Evolutionary conservation across 2,113 vertebrate species (phyloP).

Genomic region (Chionis minor): DNA sequence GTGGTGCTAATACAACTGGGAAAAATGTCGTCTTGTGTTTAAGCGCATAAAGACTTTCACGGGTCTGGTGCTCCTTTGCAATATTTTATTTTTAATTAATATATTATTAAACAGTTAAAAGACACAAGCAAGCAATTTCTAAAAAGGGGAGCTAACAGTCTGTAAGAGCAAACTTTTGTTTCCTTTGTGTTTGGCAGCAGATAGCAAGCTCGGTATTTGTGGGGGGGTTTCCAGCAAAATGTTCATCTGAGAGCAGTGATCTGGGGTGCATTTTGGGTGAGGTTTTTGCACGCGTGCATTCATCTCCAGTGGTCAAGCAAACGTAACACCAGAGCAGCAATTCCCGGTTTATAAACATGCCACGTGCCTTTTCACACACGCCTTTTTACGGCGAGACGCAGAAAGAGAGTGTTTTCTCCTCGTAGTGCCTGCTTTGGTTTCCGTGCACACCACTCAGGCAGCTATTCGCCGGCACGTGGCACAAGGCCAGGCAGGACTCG

Average conservation of each 20-base stretch:
- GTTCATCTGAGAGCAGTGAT: not conserved
- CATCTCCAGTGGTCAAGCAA: not conserved
- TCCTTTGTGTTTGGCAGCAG: conserved; percentile 19
- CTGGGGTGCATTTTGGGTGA: not conserved
- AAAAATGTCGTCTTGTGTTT: not conserved
- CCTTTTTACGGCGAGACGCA: fast-evolving
- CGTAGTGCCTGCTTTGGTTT: not conserved
- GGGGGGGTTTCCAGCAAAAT: not conserved
- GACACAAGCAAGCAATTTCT: not conserved
- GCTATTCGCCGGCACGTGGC: not conserved
- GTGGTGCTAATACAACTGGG: not conserved
- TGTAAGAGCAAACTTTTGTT: not conserved
- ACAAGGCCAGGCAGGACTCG: not conserved
- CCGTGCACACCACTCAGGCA: not conserved
- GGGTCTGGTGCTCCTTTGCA: not conserved
- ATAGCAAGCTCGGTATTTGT: not conserved
- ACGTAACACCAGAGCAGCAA: not conserved
- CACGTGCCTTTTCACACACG: fast-evolving
- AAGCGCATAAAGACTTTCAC: not conserved
- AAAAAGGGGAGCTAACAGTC: not conserved
- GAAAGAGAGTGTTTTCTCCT: not conserved
- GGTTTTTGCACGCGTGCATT: not conserved
- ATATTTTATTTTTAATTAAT: conserved; percentile 27
- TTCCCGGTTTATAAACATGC: not conserved
- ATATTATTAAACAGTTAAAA: not conserved